Percentiles rank a stretch among this genome's conserved stretches.
Evolutionary conservation across 1,140 invertebrate genomes (phyloP).

Genomic region (Drosophila virilis): DNA sequence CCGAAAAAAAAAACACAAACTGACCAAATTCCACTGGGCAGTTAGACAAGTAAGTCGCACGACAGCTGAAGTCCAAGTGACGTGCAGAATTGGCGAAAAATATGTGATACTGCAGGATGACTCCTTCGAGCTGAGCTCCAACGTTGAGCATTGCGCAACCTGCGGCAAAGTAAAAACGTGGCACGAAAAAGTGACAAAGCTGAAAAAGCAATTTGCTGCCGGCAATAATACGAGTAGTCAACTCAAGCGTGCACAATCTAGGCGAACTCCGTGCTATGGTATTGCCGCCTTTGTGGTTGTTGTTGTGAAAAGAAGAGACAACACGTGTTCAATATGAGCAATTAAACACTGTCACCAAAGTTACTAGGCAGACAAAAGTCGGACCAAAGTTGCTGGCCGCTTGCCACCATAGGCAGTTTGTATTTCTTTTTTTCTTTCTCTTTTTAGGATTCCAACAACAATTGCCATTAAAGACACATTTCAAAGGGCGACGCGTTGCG

Average conservation of each 20-base stretch:
- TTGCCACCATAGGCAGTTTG: conserved; percentile 9
- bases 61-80: conserved; percentile 63
- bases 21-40: conserved; percentile 27
- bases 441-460: conserved; percentile 56
- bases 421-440: conserved; percentile 32
- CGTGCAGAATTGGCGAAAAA: conserved; percentile 75
- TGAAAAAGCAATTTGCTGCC: conserved; percentile 79
- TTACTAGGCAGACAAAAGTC: conserved; percentile 56
- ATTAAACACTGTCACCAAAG: conserved; percentile 81
- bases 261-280: conserved; percentile 20
- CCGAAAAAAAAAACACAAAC: conserved; percentile 10
- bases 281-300: conserved; percentile 2
- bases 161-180: conserved; percentile 61
- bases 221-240: conserved; percentile 62
- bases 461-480: conserved; percentile 79
- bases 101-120: conserved; percentile 36
- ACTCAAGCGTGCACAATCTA: conserved; percentile 52
- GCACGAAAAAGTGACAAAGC: conserved; percentile 77
- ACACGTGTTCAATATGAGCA: conserved; percentile 82
- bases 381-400: conserved; percentile 23
- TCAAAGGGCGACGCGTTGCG: conserved; percentile 52
- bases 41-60: conserved; percentile 32
- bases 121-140: conserved; percentile 1
- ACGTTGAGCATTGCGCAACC: conserved; percentile 35
- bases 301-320: conserved; percentile 35